These are phyloP conservation scores for Apodemia zela DNA, from an alignment of 2,888 invertebrate species.

Conservation along the genomic window DNA sequence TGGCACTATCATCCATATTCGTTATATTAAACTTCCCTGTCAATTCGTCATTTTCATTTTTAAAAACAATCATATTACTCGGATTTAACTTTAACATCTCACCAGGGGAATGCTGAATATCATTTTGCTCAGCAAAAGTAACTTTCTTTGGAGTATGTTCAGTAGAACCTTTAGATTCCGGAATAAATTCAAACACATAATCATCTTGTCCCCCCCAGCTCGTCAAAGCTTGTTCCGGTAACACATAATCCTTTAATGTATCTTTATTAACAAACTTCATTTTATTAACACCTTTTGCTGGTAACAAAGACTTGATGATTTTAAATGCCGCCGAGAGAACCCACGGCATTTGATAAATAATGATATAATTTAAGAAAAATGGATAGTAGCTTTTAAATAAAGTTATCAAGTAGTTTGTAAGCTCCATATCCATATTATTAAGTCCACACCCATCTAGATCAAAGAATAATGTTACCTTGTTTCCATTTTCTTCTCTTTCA, in stretches of 20 bases:
- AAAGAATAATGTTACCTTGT: conserved; percentile 91
- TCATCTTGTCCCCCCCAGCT: conserved; percentile 91
- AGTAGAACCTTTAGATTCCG: conserved; percentile 73
- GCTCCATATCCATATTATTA: conserved; percentile 94
- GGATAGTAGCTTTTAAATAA: conserved; percentile 95
- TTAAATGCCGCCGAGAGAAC: conserved; percentile 94
- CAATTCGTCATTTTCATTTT: conserved; percentile 83
- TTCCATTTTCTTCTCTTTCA: conserved; percentile 87
- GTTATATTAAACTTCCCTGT: conserved; percentile 84
- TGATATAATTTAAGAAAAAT: conserved; percentile 90
- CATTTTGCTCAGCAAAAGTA: conserved; percentile 51
- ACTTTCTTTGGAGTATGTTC: conserved; percentile 59
- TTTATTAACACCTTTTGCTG: conserved; percentile 92
- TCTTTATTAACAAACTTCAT: conserved; percentile 91
- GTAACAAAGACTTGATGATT: conserved; percentile 92
- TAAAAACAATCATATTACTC: conserved; percentile 85
- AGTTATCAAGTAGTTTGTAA: conserved; percentile 91
- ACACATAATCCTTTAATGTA: conserved; percentile 86
- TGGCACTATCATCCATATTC: conserved; percentile 81
- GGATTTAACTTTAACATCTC: conserved; percentile 83
- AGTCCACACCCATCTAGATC: conserved; percentile 94
- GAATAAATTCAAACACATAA: conserved; percentile 85
- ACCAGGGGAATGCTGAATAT: conserved; percentile 58
- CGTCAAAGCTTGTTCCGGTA: conserved; percentile 85
- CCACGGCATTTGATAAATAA: conserved; percentile 97